Evolutionary conservation across 1,140 invertebrate genomes (phyloP).

Genomic region (Galendromus occidentalis): DNA sequence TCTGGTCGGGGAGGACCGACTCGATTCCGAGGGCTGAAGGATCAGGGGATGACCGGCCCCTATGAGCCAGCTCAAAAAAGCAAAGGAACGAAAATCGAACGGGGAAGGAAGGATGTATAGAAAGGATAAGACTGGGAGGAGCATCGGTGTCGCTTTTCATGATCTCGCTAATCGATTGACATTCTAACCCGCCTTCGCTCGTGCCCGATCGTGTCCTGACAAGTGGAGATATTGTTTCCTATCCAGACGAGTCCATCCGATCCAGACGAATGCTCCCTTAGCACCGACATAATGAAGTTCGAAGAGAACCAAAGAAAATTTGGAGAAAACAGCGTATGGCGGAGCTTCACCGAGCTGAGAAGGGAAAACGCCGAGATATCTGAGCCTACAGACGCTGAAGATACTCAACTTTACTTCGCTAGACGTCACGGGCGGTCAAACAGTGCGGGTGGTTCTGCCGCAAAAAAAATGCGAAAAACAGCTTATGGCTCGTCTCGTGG

Average conservation of each 20-base stretch:
- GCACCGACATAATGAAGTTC: neutral
- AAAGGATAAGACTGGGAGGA: no score
- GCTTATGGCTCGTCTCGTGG: neutral
- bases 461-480: neutral
- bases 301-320: neutral
- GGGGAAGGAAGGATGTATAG: no score
- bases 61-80: no score
- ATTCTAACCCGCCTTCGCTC: neutral
- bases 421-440: neutral
- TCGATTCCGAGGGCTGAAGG: no score
- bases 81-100: no score
- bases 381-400: neutral
- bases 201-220: neutral
- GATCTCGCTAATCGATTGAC: neutral
- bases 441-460: neutral
- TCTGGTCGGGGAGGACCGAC: no score
- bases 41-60: no score
- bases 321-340: neutral
- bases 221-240: neutral
- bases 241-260: neutral
- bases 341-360: neutral
- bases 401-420: neutral
- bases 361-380: neutral
- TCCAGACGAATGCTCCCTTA: neutral
- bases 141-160: no score